These are phyloP conservation scores for Hirudo medicinalis DNA, from an alignment of 1,140 invertebrate species.

Conservation along the genomic window DNA sequence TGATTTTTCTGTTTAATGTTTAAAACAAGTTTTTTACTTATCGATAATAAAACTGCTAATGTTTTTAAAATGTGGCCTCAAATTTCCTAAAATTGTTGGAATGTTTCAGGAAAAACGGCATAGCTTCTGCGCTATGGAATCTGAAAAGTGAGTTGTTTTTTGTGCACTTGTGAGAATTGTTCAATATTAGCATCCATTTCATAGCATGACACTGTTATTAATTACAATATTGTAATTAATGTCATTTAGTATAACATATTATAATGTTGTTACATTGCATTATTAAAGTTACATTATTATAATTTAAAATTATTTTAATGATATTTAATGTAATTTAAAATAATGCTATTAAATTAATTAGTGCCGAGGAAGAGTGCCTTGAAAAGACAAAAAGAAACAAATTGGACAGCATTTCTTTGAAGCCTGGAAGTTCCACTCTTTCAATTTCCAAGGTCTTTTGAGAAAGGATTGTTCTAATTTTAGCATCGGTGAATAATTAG, in stretches of 20 bases:
- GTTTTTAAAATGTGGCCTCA: too few relatives aligned
- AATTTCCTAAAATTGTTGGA: too few relatives aligned
- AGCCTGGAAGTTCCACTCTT: conserved; percentile 9
- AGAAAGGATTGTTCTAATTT: not conserved
- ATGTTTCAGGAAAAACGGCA: conserved; percentile 7
- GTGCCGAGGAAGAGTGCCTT: not conserved
- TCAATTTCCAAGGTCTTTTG: conserved; percentile 7
- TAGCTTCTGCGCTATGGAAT: not conserved
- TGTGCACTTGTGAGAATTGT: too few relatives aligned
- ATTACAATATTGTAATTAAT: too few relatives aligned
- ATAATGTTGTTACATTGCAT: too few relatives aligned
- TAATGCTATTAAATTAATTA: too few relatives aligned
- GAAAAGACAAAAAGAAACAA: not conserved
- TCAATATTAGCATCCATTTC: too few relatives aligned
- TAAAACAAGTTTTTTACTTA: not conserved
- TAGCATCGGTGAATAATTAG: not conserved
- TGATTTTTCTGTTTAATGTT: not conserved
- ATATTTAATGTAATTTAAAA: too few relatives aligned
- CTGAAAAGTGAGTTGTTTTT: not conserved
- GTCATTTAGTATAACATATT: too few relatives aligned
- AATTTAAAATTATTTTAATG: too few relatives aligned
- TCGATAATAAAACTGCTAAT: not conserved
- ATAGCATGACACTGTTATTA: too few relatives aligned
- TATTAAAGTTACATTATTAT: too few relatives aligned
- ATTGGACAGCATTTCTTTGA: not conserved